Evolutionary conservation across 2,113 vertebrate genomes (phyloP), one percentile per base, ranked within the genome.

Genomic region (Amblyornis subalaris): DNA sequence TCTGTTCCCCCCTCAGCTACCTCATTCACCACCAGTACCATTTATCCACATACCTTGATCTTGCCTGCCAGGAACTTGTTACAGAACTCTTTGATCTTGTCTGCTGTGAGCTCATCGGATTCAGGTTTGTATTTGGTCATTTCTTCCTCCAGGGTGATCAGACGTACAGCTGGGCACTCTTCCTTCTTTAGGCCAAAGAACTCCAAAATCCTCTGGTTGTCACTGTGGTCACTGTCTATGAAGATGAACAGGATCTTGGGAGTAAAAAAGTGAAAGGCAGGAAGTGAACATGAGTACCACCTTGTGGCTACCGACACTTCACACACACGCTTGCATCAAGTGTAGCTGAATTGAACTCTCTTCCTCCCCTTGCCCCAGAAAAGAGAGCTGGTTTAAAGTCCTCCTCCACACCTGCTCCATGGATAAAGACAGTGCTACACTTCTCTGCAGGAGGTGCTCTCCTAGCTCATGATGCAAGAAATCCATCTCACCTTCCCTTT

Each of bases 91-190:
- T 94, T 96, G 87, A 99, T 99, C 92, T 98, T 98, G 33, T 99
- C 99, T 11, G 99, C 97, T 1, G 98, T 99, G 91, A 99, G 98
- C 70, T 98, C 98, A 8, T 98, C 95, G 0, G 93, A 98, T 50
- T 99, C 98, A 0, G 99, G 99, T 92, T 98, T 99, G 97, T 99
- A 99, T 89, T 99, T 99, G 72, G 99, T 99, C 99, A 99, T 99
- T 89, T 99, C 99, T 50, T 99, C 99, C 95, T 99, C 99, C 83
- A 99, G 97, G 2, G 99, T 99, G 96, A 99, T 99, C 89, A 99
- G 98, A 28, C 99, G 98, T 58, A 99, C 98, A 14, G 99, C 99
- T 1, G 99, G 99, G 71, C 99, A 99, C 81, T 99, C 99, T 28
- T 99, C 99, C 69, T 99, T 99, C 98, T 99, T 99, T 22, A 99